These are phyloP conservation scores for Lophius piscatorius DNA, from an alignment of 2,113 vertebrate species.

Conservation along the genomic window DNA sequence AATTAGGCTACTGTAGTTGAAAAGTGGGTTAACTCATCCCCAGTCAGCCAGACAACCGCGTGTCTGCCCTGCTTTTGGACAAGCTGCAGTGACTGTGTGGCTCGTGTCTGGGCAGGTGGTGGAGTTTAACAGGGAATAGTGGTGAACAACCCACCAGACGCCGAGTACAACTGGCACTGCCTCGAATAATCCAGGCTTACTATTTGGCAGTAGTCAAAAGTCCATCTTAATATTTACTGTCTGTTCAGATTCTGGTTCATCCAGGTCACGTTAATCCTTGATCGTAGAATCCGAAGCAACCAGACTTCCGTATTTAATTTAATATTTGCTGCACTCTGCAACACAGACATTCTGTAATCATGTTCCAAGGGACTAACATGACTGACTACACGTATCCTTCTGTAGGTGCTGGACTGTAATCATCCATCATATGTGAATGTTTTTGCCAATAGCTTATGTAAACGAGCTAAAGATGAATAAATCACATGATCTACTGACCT, in stretches of 20 bases:
- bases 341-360: not conserved
- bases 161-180: conserved; percentile 18
- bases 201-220: conserved; percentile 11
- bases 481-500: not conserved
- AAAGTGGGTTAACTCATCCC: conserved; percentile 51
- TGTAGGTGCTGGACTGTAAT: not conserved
- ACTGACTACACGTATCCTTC: too few relatives aligned
- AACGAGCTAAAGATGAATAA: not conserved
- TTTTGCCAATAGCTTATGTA: too few relatives aligned
- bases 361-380: not conserved
- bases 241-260: too few relatives aligned
- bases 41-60: not conserved
- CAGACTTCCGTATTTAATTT: too few relatives aligned
- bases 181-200: conserved; percentile 19
- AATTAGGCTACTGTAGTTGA: conserved; percentile 36
- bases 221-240: too few relatives aligned
- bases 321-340: conserved; percentile 3
- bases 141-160: conserved; percentile 20
- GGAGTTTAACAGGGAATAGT: conserved; percentile 1
- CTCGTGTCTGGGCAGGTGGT: conserved; percentile 20
- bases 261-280: too few relatives aligned
- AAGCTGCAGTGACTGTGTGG: conserved; percentile 12
- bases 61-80: conserved; percentile 37
- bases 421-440: too few relatives aligned
- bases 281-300: too few relatives aligned